Base-by-base conservation (phyloP, 2,888 invertebrate species). In the Drosophila diplacantha region DNA sequence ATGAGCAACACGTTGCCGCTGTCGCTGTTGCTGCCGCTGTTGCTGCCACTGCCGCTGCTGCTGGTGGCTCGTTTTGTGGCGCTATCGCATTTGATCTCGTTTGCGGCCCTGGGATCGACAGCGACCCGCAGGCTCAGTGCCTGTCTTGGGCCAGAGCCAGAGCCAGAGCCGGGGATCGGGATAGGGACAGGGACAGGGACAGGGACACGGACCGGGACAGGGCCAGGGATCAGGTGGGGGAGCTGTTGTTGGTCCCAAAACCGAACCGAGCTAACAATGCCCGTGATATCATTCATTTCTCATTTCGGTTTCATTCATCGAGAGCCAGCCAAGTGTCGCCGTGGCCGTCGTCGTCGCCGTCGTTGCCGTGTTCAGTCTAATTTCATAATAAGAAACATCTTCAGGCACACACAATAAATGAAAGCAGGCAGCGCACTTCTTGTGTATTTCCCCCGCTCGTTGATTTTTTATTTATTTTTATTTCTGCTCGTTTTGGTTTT, bases 81-180 rank as follows among this genome's bases (percentile, higher is more conserved):
- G 85, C 85, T 85, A 85, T 85, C 85, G 83, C 81, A 85, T 85
- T 85, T 85, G 85, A 85, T 85, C 85, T 85, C 77, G 81, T 85
- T 85, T 84, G 83, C 74, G 60, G 80, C 62, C 69, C 63, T 70
- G 63, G 74, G 75, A 65, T 73, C 79, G 75, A 50, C 54, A 52
- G 46, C 58, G 52, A 75, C 77, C 82, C 82, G 79, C 81, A 79
- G 82, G 55, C 79, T 41, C 41, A 35, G 35, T 12, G 51, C 32
- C 26, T 24, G 35, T 55, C 44, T 51, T 38, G 37, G 29, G 37
- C 29, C 52, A 55, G 37, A 29, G 54, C 29, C 20, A 29, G n/a
- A n/a, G n/a, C n/a, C n/a, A n/a, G 54, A 34, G 49, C 8, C 14
- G 3, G 37, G 49, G 37, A 38, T 35, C 5, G 54, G 26, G 18